Percentiles rank a stretch among this genome's conserved stretches.
Evolutionary conservation across 2,113 vertebrate species (phyloP).

Genomic region (Pyrgilauda ruficollis): DNA sequence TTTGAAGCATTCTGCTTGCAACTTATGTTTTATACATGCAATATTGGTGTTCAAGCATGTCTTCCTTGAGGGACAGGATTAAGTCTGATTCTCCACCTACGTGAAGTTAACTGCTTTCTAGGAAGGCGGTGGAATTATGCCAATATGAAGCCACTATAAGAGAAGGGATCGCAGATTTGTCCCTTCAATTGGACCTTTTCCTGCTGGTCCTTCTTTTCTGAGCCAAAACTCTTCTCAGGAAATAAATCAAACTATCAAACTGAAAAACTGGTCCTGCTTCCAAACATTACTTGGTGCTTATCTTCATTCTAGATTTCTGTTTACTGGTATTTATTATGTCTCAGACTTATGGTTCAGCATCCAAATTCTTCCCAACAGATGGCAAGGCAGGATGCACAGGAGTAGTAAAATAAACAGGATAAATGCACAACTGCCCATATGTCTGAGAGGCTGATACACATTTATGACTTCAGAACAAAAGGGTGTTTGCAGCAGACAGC

Average conservation of each 20-base stretch:
- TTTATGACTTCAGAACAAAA: conserved; percentile 34
- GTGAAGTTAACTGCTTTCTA: conserved; percentile 43
- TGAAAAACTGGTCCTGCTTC: conserved; percentile 28
- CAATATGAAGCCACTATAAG: conserved; percentile 26
- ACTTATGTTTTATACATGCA: conserved; percentile 39
- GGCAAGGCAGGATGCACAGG: conserved; percentile 56
- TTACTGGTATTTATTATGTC: conserved; percentile 58
- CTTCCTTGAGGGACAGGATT: conserved; percentile 55
- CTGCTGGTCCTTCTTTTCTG: conserved; percentile 25
- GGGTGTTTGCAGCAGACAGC: not conserved
- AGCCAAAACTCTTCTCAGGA: conserved; percentile 31
- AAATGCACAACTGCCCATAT: conserved; percentile 58
- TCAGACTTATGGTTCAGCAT: conserved; percentile 27
- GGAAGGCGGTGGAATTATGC: conserved; percentile 30
- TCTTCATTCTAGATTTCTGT: conserved; percentile 42
- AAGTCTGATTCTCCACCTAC: conserved; percentile 39
- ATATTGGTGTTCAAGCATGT: conserved; percentile 41
- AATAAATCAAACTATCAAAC: conserved; percentile 20
- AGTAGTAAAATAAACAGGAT: conserved; percentile 57
- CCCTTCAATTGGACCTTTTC: conserved; percentile 44
- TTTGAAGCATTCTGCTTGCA: conserved; percentile 5
- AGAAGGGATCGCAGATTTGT: not conserved
- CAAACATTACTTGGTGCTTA: conserved; percentile 37
- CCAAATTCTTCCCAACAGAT: conserved; percentile 52
- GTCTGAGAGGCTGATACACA: conserved; percentile 32